Evolutionary conservation across 2,888 invertebrate genomes (phyloP), one percentile per base, ranked within the genome.

Genomic region (Hofmannophila pseudospretella): DNA sequence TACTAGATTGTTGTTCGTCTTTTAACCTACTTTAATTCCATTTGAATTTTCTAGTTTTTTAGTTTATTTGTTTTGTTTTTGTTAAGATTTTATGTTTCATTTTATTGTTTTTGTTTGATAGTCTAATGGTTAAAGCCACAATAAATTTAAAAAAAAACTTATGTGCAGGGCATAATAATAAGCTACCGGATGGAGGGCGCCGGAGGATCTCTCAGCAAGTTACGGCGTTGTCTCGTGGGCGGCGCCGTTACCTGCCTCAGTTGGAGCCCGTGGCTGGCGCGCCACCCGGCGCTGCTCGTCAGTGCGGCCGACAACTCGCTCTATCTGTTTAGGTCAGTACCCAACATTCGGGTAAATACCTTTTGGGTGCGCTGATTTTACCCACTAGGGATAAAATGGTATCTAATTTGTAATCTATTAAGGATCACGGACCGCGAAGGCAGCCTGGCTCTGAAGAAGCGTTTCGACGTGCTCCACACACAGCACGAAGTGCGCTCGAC

Each of bases 241-340:
- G 90, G 90, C 51, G 88, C 92, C 35, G 89, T 95, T 37, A 91
- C 93, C 2, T 91, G 93, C 73, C 88, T 96, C 39, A 91, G 92
- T 49, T 94, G 93, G 85, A 88, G 94, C 60, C 91, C 94, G 5
- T 95, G 95, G 95, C 91, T 94, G 37, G 95, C 93, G 56, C 78
- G 94, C 2, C 94, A 95, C 69, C 94, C 95, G 23, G 91, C 92
- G 31, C 78, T 96, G 38, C 88, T 96, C 11, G 93, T 93, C 45
- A 95, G 94, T 80, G 91, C 92, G 54, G 91, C 93, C 4, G 90
- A 93, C 55, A 93, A 95, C 85, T 89, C 91, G 19, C 88, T 96
- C 7, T 90, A 91, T 43, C 73, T 96, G 14, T 95, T 91, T 74
- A 50, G 87, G 89, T 51, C 20, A 27, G 27, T 26, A n/a, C n/a